These are phyloP conservation scores for Manduca sexta DNA, from an alignment of 1,140 invertebrate species.

Conservation along the genomic window DNA sequence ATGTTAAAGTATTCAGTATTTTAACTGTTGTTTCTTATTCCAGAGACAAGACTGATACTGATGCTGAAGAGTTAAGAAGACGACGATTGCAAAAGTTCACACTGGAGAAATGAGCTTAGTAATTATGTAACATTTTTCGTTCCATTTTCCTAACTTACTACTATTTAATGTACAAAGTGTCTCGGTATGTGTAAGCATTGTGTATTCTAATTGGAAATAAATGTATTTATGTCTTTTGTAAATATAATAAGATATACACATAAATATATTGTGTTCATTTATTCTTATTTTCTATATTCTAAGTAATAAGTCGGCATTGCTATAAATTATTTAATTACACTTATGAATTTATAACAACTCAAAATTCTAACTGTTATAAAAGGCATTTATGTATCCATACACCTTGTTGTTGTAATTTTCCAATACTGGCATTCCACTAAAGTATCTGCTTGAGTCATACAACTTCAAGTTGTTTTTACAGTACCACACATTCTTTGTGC, in stretches of 20 bases:
- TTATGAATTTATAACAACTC: slow-evolving; percentile 11
- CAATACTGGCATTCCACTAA: slow-evolving; percentile 77
- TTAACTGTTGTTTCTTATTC: background rate
- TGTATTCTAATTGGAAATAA: slow-evolving; percentile 62
- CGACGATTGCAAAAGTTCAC: slow-evolving; percentile 82
- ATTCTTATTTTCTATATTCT: slow-evolving; percentile 13
- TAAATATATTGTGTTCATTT: slow-evolving; percentile 65
- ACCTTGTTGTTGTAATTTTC: slow-evolving; percentile 85
- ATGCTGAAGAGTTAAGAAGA: slow-evolving; percentile 77
- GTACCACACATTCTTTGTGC: slow-evolving; percentile 88
- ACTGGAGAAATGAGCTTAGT: slow-evolving; percentile 58
- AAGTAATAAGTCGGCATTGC: no score
- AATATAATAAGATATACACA: slow-evolving; percentile 67
- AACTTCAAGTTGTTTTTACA: slow-evolving; percentile 77
- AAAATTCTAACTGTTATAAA: slow-evolving; percentile 76
- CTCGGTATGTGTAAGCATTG: slow-evolving; percentile 60
- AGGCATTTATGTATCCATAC: slow-evolving; percentile 83
- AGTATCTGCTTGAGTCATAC: slow-evolving; percentile 79
- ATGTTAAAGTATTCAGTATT: background rate
- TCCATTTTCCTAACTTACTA: slow-evolving; percentile 45
- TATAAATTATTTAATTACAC: slow-evolving; percentile 5
- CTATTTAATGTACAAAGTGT: slow-evolving; percentile 67
- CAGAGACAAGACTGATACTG: slow-evolving; percentile 50
- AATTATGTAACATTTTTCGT: slow-evolving; percentile 25
- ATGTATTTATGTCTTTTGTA: slow-evolving; percentile 72